A percentile compares a stretch with the other conserved stretches of the same genome.
Conservation (phyloP, 1,140 invertebrate species). For the Papilio xuthus region DNA sequence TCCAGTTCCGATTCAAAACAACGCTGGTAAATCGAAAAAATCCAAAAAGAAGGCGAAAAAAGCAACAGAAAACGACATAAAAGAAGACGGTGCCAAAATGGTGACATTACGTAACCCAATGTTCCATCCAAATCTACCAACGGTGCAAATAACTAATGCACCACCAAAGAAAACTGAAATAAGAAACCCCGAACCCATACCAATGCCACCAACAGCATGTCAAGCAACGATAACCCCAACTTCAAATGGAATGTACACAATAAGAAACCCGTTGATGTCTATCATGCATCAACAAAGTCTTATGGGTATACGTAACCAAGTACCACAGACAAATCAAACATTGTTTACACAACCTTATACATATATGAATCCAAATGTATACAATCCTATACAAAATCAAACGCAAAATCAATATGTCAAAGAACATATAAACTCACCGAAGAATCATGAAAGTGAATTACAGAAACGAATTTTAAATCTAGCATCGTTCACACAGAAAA, state of each 20-base stretch:
- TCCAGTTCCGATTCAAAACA: slow-evolving; percentile 37
- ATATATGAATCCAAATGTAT: slow-evolving; percentile 61
- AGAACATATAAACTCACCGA: slow-evolving; percentile 53
- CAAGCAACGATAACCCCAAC: slow-evolving; percentile 79
- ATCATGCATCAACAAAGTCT: slow-evolving; percentile 78
- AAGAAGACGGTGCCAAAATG: slow-evolving; percentile 83
- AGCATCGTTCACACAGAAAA: slow-evolving; percentile 73
- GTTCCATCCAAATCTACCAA: slow-evolving; percentile 82
- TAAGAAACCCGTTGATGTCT: slow-evolving; percentile 85
- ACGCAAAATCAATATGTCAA: slow-evolving; percentile 40
- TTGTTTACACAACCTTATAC: slow-evolving; percentile 57
- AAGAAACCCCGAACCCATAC: slow-evolving; percentile 74
- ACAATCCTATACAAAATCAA: slow-evolving; percentile 46
- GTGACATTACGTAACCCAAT: slow-evolving; percentile 89
- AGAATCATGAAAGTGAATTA: slow-evolving; percentile 55
- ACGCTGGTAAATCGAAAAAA: slow-evolving; percentile 68
- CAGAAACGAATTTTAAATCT: slow-evolving; percentile 68
- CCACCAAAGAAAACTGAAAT: slow-evolving; percentile 82
- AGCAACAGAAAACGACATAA: slow-evolving; percentile 48
- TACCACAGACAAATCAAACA: slow-evolving; percentile 50
- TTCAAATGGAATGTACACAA: slow-evolving; percentile 87
- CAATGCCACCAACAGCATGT: slow-evolving; percentile 76
- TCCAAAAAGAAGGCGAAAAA: slow-evolving; percentile 77
- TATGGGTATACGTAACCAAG: slow-evolving; percentile 58
- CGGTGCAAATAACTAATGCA: slow-evolving; percentile 64